Conservation (phyloP, 2,113 vertebrate species). For the Okapia johnstoni region DNA sequence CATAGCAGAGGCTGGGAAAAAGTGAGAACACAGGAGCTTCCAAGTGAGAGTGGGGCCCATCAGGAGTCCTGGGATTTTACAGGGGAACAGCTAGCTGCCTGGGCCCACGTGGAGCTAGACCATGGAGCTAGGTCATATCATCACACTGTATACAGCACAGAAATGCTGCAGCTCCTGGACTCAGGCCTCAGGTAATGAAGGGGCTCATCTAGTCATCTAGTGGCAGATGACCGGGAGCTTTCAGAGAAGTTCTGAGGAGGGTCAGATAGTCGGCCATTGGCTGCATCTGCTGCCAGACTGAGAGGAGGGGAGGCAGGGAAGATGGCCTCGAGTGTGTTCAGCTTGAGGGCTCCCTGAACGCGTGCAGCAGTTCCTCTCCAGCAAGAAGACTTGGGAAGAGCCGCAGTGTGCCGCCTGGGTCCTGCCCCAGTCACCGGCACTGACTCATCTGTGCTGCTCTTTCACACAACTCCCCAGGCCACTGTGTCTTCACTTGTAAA, state of each 20-base stretch:
- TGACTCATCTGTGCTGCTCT: neutral
- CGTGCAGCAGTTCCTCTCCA: neutral
- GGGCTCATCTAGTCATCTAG: neutral
- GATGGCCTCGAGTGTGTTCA: accelerated
- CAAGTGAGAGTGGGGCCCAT: neutral
- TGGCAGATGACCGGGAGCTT: neutral
- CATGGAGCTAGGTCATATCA: neutral
- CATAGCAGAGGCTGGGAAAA: neutral
- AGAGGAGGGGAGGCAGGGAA: neutral
- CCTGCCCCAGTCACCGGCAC: neutral
- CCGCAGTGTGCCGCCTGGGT: accelerated
- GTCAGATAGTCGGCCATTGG: neutral
- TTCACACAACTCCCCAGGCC: neutral
- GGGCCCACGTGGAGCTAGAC: neutral
- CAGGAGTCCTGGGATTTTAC: neutral
- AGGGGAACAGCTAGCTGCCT: no score
- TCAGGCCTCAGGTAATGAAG: neutral
- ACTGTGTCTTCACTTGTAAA: neutral
- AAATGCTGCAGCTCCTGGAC: accelerated
- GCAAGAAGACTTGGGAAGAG: neutral
- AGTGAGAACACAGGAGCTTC: neutral
- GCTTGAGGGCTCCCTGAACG: accelerated
- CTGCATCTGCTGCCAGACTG: neutral
- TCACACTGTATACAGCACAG: accelerated
- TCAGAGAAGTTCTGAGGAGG: neutral